These are phyloP conservation scores for Oxyruncus cristatus DNA, from an alignment of 2,113 vertebrate genomes.

Conservation along the genomic window DNA sequence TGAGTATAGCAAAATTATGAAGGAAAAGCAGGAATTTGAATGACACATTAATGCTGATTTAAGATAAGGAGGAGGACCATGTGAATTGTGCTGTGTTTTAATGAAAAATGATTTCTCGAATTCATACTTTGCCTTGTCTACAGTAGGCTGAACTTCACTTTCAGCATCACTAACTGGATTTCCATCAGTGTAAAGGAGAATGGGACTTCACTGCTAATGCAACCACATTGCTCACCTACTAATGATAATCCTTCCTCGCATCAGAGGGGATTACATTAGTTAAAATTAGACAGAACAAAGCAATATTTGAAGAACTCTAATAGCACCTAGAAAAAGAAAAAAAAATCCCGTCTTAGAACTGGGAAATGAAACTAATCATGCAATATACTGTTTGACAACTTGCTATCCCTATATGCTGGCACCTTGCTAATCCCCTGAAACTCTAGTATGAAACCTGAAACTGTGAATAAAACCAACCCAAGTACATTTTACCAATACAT, in stretches of 20 bases:
- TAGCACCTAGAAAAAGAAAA: not conserved
- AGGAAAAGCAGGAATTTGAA: not conserved
- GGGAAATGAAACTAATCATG: not conserved
- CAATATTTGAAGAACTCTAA: not conserved
- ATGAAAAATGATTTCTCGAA: not conserved
- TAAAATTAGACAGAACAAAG: constrained; percentile 4
- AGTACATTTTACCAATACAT: not conserved
- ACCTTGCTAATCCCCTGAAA: not conserved
- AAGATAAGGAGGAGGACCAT: not conserved
- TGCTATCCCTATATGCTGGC: not conserved
- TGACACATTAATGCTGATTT: not conserved
- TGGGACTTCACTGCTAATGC: not conserved
- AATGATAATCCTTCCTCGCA: not conserved
- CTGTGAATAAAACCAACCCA: not conserved
- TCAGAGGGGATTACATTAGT: not conserved
- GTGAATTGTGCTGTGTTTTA: not conserved
- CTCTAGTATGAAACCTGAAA: not conserved
- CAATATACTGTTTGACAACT: not conserved
- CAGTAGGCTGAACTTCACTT: not conserved
- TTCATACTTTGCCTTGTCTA: not conserved
- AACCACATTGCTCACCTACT: not conserved
- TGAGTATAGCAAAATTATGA: not conserved
- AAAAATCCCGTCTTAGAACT: not conserved
- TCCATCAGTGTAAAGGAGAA: not conserved
- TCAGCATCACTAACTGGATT: not conserved